Base-by-base conservation (phyloP, 2,888 invertebrate genomes). In the Drosophila neotestacea region DNA sequence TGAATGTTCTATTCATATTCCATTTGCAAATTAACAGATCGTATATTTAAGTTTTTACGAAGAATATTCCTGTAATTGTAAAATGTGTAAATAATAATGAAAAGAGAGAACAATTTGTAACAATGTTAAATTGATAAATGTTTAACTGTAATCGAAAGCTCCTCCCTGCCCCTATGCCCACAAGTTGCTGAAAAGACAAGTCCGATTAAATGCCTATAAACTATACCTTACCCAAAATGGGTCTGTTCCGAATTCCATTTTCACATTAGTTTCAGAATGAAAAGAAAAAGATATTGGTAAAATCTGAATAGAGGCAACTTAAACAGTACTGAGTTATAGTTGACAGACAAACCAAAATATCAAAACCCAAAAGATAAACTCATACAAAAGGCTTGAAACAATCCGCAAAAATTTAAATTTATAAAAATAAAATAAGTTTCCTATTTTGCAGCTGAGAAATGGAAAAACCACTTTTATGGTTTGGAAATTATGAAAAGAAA, bases 1-100 rank as follows among this genome's bases (percentile, higher is more conserved):
- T 76, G 61, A 64, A 76, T 48, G 22, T 47, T 50, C 38, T 55
- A 41, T 48, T 58, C 54, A 46, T 34, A 66, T 55, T 54, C 72
- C 55, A 67, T 52, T 61, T 27, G 48, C 63, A 65, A 61, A 67
- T 70, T 41, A 60, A 52, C 38, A 22, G 44, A 62, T 44, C 7
- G 34, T 70, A 70, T n/a, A 55, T n/a, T 56, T 73, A 76, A 82
- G 82, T 85, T 82, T 82, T 69, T 79, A 67, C 61, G 65, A 70
- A 56, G 47, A 70, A 79, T 84, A 82, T 82, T 86, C 85, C 85
- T 86, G 79, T 85, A 85, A 76, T 73, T 86, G 71, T 86, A 86
- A 82, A 79, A 65, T 77, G 79, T 85, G 85, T 85, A 86, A 73
- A 85, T 85, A 85, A 70, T 75, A 62, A 55, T 47, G 58, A 69